Conservation (phyloP, 2,888 invertebrate species). For the Abrostola tripartita region DNA sequence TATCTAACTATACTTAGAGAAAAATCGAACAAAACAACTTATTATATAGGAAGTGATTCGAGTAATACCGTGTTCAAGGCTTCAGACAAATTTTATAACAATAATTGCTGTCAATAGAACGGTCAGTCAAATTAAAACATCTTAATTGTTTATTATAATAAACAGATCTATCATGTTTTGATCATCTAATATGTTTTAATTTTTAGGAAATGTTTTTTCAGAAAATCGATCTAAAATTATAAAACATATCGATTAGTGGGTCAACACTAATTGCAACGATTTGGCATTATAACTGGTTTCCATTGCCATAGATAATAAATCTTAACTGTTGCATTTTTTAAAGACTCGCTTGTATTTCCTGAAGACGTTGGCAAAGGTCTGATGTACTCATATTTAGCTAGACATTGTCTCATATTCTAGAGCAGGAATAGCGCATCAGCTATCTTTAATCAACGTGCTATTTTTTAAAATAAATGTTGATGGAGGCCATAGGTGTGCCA, state of each 20-base stretch:
- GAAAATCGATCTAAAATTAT: background rate
- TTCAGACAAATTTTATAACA: conserved; percentile 39
- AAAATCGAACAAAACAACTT: conserved; percentile 52
- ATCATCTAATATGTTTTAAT: conserved; percentile 14
- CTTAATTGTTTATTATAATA: conserved; percentile 25
- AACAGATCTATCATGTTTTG: conserved; percentile 15
- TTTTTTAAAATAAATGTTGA: too few relatives aligned
- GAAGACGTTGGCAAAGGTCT: too few relatives aligned
- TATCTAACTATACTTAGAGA: conserved; percentile 19
- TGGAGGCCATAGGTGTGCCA: too few relatives aligned
- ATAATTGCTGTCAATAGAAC: conserved; percentile 39
- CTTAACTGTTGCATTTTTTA: background rate
- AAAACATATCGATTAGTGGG: background rate
- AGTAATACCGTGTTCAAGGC: conserved; percentile 51
- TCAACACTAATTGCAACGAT: background rate
- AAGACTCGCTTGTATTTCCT: too few relatives aligned
- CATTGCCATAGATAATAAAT: background rate
- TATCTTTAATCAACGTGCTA: too few relatives aligned
- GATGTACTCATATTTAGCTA: too few relatives aligned
- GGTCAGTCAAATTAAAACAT: conserved; percentile 29
- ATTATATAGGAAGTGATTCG: conserved; percentile 57
- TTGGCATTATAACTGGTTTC: background rate
- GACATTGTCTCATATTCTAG: too few relatives aligned
- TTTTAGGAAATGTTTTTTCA: conserved; percentile 6
- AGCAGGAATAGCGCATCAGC: too few relatives aligned